Evolutionary conservation across 1,140 invertebrate species (phyloP).

Genomic region (Heterodera schachtii): DNA sequence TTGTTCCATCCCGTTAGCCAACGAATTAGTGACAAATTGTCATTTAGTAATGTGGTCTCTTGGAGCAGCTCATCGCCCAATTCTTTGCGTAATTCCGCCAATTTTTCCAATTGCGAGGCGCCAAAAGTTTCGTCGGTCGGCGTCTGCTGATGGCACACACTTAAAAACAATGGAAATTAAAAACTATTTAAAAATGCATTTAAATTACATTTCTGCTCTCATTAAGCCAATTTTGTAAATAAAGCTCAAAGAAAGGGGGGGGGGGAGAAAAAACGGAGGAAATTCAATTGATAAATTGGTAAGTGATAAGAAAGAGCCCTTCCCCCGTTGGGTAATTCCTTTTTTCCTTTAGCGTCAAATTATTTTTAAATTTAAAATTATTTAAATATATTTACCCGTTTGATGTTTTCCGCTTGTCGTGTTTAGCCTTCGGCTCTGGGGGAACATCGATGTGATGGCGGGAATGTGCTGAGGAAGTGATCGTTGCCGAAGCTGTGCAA

Average conservation of each 20-base stretch:
- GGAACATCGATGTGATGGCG: background rate
- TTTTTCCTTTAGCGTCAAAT: too few species aligned
- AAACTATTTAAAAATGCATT: background rate
- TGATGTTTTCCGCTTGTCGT: background rate
- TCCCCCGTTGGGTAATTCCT: too few species aligned
- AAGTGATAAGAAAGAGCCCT: background rate
- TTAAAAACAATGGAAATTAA: background rate
- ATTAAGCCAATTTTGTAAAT: too few species aligned
- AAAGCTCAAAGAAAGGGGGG: too few species aligned
- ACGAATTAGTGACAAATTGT: constrained; percentile 43
- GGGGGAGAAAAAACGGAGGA: too few species aligned
- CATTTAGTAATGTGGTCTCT: constrained; percentile 41
- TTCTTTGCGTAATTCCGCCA: constrained; percentile 35
- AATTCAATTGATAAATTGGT: background rate
- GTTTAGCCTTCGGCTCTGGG: background rate
- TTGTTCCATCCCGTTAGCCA: constrained; percentile 48
- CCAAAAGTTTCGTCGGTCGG: constrained; percentile 22
- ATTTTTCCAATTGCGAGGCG: constrained; percentile 30
- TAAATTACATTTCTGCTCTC: too few species aligned
- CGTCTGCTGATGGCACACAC: background rate
- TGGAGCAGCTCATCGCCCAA: constrained; percentile 38
- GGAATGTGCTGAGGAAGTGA: background rate
- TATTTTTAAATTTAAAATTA: background rate
- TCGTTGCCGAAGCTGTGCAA: background rate
- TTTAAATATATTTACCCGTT: background rate